Evolutionary conservation across 1,140 invertebrate genomes (phyloP).

Genomic region (Ridgeia piscesae): DNA sequence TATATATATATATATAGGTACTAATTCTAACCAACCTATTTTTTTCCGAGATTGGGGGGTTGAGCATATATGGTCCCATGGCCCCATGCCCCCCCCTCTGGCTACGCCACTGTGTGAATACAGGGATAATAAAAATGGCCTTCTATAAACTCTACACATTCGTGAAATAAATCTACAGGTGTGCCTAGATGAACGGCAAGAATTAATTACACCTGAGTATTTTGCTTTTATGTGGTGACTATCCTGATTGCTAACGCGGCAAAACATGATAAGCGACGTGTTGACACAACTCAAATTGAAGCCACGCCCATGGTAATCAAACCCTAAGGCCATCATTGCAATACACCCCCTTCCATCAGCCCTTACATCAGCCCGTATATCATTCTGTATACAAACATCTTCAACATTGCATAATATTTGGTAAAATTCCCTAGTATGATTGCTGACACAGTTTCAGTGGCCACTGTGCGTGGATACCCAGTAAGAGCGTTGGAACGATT

Average conservation of each 20-base stretch:
- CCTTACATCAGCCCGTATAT: background rate
- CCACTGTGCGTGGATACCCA: background rate
- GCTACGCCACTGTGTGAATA: too few species aligned
- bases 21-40: too few species aligned
- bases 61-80: too few species aligned
- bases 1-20: too few species aligned
- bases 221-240: too few species aligned
- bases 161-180: too few species aligned
- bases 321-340: background rate
- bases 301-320: background rate
- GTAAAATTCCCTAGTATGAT: background rate
- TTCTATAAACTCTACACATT: too few species aligned
- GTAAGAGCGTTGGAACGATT: background rate
- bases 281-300: background rate
- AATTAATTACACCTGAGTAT: too few species aligned
- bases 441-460: background rate
- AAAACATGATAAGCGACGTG: background rate
- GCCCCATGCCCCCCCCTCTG: too few species aligned
- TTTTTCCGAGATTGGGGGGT: too few species aligned
- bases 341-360: background rate
- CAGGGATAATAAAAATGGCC: too few species aligned
- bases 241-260: background rate
- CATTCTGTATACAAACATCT: background rate
- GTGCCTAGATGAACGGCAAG: too few species aligned
- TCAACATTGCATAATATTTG: background rate